Percentiles rank a stretch among this genome's conserved stretches.
These are phyloP conservation scores for Aphelinus certus DNA, from an alignment of 1,140 invertebrate species.

Conservation along the genomic window DNA sequence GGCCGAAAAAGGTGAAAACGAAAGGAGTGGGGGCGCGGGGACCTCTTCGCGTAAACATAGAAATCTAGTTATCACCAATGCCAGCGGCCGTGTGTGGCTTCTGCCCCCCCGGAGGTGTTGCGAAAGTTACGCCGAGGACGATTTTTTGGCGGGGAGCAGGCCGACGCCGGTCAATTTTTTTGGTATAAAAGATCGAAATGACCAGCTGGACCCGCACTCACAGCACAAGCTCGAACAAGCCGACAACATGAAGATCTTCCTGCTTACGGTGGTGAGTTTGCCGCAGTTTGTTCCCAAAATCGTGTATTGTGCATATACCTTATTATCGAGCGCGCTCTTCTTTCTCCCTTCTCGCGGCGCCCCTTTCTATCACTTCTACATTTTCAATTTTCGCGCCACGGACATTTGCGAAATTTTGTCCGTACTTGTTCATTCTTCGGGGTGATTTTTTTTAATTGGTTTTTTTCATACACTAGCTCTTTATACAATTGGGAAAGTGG, in stretches of 20 bases:
- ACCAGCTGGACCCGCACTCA: slow-evolving; percentile 47
- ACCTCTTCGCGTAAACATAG: no score
- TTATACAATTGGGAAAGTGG: no score
- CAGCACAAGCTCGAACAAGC: slow-evolving; percentile 53
- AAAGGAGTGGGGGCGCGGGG: no score
- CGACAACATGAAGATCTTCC: slow-evolving; percentile 59
- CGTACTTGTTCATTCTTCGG: no score
- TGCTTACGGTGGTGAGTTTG: slow-evolving; percentile 59
- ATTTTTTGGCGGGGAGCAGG: slow-evolving; percentile 52
- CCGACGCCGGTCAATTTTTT: slow-evolving; percentile 28
- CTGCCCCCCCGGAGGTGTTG: slow-evolving; percentile 43
- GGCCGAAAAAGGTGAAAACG: no score
- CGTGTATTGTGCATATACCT: background rate
- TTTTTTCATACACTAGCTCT: no score
- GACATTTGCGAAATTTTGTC: no score
- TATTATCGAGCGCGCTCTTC: no score
- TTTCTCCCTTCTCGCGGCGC: background rate
- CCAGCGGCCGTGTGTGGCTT: slow-evolving; percentile 17
- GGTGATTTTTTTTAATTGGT: no score
- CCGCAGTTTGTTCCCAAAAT: slow-evolving; percentile 29
- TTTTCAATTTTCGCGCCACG: no score
- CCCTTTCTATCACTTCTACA: no score
- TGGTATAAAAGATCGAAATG: slow-evolving; percentile 64
- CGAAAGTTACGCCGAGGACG: slow-evolving; percentile 42
- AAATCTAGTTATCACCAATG: slow-evolving; percentile 46